These are phyloP conservation scores for Orchestia grillus DNA, from an alignment of 1,140 invertebrate species.

Conservation along the genomic window DNA sequence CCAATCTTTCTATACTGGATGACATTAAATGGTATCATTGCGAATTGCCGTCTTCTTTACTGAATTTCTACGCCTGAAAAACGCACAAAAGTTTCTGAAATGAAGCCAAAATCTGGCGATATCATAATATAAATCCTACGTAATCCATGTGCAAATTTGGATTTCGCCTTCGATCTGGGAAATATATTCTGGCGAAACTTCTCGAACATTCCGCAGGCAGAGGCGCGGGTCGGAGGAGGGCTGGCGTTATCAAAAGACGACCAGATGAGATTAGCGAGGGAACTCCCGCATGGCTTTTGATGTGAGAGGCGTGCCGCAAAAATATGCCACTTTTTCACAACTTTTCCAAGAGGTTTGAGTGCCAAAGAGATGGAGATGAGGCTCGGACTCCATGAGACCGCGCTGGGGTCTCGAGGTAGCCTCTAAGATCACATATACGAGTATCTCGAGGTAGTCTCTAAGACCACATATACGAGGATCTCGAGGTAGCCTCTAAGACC, in stretches of 20 bases:
- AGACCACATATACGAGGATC: no score
- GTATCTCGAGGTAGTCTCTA: no score
- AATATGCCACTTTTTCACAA: constrained; percentile 27
- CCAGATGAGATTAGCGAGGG: constrained; percentile 19
- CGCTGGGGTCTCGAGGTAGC: neutral
- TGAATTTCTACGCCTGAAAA: neutral
- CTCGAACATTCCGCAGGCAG: neutral
- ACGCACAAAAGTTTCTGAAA: neutral
- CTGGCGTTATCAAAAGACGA: neutral
- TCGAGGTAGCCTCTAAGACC: no score
- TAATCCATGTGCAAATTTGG: constrained; percentile 1
- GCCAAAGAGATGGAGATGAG: constrained; percentile 2
- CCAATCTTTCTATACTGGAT: no score
- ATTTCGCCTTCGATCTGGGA: neutral
- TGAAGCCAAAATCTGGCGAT: neutral
- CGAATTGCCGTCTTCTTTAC: no score
- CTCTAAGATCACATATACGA: neutral
- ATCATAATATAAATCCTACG: neutral
- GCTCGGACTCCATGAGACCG: neutral
- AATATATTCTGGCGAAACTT: neutral
- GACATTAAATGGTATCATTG: no score
- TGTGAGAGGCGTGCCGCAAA: constrained; percentile 22
- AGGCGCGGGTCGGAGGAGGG: neutral
- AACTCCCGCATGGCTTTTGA: constrained; percentile 30
- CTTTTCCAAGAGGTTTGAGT: constrained; percentile 29